Conservation (phyloP, 2,797 vertebrate genomes). For the Poeciliopsis turneri region DNA sequence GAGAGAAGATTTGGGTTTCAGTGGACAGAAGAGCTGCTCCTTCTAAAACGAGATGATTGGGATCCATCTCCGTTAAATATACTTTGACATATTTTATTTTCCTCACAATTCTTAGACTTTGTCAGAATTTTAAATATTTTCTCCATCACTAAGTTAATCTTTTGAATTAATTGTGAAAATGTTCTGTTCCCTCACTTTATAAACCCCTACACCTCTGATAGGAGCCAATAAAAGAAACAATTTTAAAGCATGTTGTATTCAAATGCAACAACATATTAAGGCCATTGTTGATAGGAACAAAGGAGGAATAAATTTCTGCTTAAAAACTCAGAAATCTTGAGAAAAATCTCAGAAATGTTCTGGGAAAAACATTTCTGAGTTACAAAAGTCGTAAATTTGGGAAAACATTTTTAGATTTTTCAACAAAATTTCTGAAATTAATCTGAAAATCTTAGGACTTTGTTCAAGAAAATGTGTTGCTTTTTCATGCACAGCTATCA, state of each 20-base stretch:
- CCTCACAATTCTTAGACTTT: background rate
- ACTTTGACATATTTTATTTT: background rate
- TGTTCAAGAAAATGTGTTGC: background rate
- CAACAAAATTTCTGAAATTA: too few species aligned
- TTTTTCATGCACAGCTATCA: background rate
- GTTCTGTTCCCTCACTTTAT: background rate
- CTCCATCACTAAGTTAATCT: background rate
- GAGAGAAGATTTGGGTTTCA: background rate
- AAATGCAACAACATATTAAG: background rate
- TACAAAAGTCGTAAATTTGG: too few species aligned
- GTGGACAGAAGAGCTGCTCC: background rate
- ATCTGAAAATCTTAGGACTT: too few species aligned
- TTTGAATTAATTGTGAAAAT: background rate
- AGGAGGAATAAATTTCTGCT: too few species aligned
- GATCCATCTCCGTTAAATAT: background rate
- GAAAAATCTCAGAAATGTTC: too few species aligned
- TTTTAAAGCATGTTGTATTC: background rate
- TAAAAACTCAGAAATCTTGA: too few species aligned
- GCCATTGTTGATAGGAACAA: too few species aligned
- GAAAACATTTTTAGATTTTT: too few species aligned
- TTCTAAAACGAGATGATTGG: background rate
- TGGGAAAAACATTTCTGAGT: too few species aligned
- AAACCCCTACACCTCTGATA: background rate
- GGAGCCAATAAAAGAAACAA: background rate
- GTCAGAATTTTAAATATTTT: background rate